A percentile compares a stretch with the other conserved stretches of the same genome.
These are phyloP conservation scores for Brachyalestes nurse DNA, from an alignment of 2,797 vertebrate species.

Conservation along the genomic window DNA sequence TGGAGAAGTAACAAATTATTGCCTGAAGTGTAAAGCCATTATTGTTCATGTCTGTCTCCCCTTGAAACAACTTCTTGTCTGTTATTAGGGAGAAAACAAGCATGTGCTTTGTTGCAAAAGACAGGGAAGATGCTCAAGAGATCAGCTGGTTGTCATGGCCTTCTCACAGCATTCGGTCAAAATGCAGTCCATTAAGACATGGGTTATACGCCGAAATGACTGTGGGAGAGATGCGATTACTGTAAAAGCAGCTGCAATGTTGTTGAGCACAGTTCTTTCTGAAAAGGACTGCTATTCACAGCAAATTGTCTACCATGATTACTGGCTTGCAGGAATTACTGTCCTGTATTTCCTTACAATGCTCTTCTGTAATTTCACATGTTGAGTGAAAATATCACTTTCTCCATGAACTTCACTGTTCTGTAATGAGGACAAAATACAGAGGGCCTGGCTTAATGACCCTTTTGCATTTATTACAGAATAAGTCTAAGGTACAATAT, in stretches of 20 bases:
- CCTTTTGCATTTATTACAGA: no score
- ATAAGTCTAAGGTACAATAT: no score
- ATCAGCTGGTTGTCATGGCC: conserved; percentile 71
- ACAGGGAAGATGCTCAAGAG: conserved; percentile 23
- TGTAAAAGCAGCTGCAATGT: no score
- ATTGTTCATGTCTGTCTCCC: no score
- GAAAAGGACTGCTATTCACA: neutral
- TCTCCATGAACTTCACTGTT: neutral
- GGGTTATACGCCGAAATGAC: neutral
- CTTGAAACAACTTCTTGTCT: conserved; percentile 64
- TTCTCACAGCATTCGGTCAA: conserved; percentile 1
- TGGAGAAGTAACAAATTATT: no score
- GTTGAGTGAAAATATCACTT: neutral
- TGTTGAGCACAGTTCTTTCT: neutral
- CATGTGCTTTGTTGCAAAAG: conserved; percentile 55
- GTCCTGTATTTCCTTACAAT: no score
- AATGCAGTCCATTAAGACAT: neutral
- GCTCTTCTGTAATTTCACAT: neutral
- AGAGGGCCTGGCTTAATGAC: no score
- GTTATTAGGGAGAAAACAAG: conserved; percentile 50
- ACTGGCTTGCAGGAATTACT: neutral
- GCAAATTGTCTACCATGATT: neutral
- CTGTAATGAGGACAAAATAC: no score
- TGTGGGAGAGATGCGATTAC: no score
- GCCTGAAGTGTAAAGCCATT: no score